These are phyloP conservation scores for Caranx ignobilis DNA, from an alignment of 2,113 vertebrate genomes.

Conservation along the genomic window DNA sequence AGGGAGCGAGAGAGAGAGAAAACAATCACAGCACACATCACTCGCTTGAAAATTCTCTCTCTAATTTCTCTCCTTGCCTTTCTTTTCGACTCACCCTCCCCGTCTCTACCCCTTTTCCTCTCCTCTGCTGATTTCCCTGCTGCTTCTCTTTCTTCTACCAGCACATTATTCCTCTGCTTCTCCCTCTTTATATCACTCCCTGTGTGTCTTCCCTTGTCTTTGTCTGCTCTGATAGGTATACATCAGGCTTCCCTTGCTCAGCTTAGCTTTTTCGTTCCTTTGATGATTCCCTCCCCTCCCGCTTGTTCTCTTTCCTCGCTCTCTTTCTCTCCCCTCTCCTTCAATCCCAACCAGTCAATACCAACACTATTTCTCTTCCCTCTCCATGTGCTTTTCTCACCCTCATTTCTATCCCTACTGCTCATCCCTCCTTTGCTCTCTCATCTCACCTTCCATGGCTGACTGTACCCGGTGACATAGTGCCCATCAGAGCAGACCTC, in stretches of 20 bases:
- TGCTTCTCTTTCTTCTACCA: slow-evolving; percentile 73
- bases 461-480: slow-evolving; percentile 76
- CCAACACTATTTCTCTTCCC: slow-evolving; percentile 35
- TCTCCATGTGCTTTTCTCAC: slow-evolving; percentile 34
- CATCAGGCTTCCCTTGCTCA: slow-evolving; percentile 65
- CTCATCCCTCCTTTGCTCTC: slow-evolving; percentile 36
- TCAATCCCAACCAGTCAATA: slow-evolving; percentile 18
- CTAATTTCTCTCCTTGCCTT: slow-evolving; percentile 92
- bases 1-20: slow-evolving; percentile 64
- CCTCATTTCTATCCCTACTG: slow-evolving; percentile 19
- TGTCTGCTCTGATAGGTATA: slow-evolving; percentile 71
- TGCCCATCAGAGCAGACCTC: slow-evolving; percentile 77
- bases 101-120: slow-evolving; percentile 49
- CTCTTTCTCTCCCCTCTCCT: slow-evolving; percentile 38
- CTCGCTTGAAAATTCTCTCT: slow-evolving; percentile 90
- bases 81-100: slow-evolving; percentile 61
- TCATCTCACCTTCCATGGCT: slow-evolving; percentile 62
- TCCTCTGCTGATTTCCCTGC: slow-evolving; percentile 76
- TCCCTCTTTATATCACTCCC: slow-evolving; percentile 68
- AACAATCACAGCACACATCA: slow-evolving; percentile 93
- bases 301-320: slow-evolving; percentile 43
- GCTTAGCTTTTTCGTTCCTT: slow-evolving; percentile 61
- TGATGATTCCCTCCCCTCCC: slow-evolving; percentile 57
- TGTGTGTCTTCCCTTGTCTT: slow-evolving; percentile 70
- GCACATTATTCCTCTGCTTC: slow-evolving; percentile 69